A percentile compares a stretch with the other conserved stretches of the same genome.
These are phyloP conservation scores for Tenthredo notha DNA, from an alignment of 2,888 invertebrate genomes.

Conservation along the genomic window DNA sequence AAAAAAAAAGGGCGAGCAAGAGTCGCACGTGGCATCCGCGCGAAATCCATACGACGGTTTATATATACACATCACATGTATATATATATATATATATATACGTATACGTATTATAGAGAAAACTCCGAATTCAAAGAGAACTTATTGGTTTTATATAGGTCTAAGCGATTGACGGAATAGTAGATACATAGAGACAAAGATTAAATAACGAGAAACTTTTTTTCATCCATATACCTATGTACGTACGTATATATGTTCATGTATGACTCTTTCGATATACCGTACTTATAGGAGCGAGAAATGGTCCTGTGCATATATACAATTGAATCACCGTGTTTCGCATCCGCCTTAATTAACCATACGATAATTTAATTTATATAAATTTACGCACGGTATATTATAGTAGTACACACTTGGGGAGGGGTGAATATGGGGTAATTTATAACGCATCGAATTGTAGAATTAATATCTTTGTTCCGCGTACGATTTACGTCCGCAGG, in stretches of 20 bases:
- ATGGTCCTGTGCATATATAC: too few species aligned
- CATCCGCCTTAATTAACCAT: too few species aligned
- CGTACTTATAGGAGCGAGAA: too few species aligned
- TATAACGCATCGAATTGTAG: too few species aligned
- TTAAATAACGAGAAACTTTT: neutral
- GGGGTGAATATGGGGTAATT: too few species aligned
- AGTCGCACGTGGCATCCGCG: constrained; percentile 36
- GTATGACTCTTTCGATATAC: neutral
- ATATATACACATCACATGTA: neutral
- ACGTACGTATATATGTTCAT: neutral
- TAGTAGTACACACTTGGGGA: too few species aligned
- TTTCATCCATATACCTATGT: too few species aligned
- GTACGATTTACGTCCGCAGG: neutral
- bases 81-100: too few species aligned
- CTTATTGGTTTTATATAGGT: neutral
- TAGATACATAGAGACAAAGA: neutral
- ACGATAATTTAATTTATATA: too few species aligned
- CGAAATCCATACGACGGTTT: constrained; percentile 33
- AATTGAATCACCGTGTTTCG: too few species aligned
- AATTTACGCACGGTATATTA: too few species aligned
- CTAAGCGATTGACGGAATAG: neutral
- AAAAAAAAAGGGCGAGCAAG: constrained; percentile 4
- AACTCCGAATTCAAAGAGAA: neutral
- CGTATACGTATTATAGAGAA: neutral
- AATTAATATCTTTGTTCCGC: too few species aligned